These are phyloP conservation scores for Calephelis perditalis DNA, from an alignment of 2,888 invertebrate species.

Conservation along the genomic window DNA sequence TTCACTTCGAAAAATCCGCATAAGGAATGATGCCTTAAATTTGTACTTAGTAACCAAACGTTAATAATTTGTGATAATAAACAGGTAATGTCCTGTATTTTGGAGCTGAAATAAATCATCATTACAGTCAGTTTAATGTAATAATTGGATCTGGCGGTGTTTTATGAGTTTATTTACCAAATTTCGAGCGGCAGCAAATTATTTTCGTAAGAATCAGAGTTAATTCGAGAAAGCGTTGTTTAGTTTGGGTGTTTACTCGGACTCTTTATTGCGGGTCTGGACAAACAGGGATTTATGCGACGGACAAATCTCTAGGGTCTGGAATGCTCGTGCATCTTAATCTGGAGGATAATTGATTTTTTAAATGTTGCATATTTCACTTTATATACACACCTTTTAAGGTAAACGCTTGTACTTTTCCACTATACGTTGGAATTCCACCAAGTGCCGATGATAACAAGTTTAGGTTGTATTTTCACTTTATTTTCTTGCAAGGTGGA, in stretches of 20 bases:
- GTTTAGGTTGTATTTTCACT: too few species aligned
- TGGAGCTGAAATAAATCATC: slow-evolving; percentile 49
- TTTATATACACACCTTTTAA: too few species aligned
- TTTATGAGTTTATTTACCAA: slow-evolving; percentile 63
- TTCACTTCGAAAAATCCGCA: too few species aligned
- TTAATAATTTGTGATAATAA: not conserved
- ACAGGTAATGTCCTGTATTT: slow-evolving; percentile 17
- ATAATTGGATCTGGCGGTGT: slow-evolving; percentile 58
- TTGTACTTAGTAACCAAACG: not conserved
- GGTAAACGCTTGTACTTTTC: too few species aligned
- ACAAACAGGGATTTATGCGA: slow-evolving; percentile 38
- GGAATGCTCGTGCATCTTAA: slow-evolving; percentile 4
- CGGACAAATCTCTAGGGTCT: slow-evolving; percentile 24
- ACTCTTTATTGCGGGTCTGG: slow-evolving; percentile 47
- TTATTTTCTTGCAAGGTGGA: too few species aligned
- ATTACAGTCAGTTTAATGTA: slow-evolving; percentile 55
- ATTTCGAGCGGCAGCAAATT: slow-evolving; percentile 44
- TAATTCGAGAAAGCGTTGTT: slow-evolving; percentile 54
- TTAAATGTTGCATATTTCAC: slow-evolving; percentile 9
- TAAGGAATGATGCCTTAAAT: too few species aligned
- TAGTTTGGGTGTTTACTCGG: slow-evolving; percentile 46
- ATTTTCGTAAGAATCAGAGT: slow-evolving; percentile 51
- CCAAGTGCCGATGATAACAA: too few species aligned
- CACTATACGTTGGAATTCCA: too few species aligned
- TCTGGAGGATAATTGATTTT: not conserved